A percentile compares a stretch with the other conserved stretches of the same genome.
These are phyloP conservation scores for Mesoligia furuncula DNA, from an alignment of 2,888 invertebrate genomes.

Conservation along the genomic window DNA sequence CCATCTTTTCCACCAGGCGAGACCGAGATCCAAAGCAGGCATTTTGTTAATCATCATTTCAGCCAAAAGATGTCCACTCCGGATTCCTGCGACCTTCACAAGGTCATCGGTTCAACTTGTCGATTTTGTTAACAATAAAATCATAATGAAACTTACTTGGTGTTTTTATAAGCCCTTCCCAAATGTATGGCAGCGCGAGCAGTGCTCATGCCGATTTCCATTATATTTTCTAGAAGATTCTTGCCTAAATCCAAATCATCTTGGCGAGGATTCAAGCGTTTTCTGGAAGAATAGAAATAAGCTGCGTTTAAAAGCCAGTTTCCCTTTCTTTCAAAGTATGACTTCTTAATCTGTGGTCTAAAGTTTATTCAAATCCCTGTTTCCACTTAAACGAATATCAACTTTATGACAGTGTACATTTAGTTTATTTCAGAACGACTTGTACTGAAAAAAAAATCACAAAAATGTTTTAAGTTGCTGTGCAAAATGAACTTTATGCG, in stretches of 20 bases:
- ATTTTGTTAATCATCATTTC: too few species aligned
- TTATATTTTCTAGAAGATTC: slow-evolving; percentile 85
- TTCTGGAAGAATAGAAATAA: slow-evolving; percentile 70
- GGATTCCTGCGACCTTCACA: too few species aligned
- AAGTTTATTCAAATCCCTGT: too few species aligned
- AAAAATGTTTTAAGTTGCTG: too few species aligned
- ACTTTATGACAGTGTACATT: too few species aligned
- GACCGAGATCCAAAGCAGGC: too few species aligned
- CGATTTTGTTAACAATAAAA: background rate
- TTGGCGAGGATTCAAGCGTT: slow-evolving; percentile 77
- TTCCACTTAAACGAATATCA: too few species aligned
- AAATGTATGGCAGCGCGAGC: slow-evolving; percentile 90
- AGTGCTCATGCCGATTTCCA: slow-evolving; percentile 89
- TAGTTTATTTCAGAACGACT: too few species aligned
- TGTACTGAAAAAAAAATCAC: too few species aligned
- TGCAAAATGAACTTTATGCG: too few species aligned
- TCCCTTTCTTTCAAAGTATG: background rate
- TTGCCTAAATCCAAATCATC: slow-evolving; percentile 80
- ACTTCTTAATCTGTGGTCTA: background rate
- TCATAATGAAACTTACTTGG: slow-evolving; percentile 76
- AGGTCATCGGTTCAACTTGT: too few species aligned
- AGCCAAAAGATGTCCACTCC: too few species aligned
- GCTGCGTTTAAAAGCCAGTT: background rate
- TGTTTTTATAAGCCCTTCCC: slow-evolving; percentile 89
- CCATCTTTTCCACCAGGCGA: background rate